Base-by-base conservation (phyloP, 1,140 invertebrate genomes). In the Cataglyphis hispanica region DNA sequence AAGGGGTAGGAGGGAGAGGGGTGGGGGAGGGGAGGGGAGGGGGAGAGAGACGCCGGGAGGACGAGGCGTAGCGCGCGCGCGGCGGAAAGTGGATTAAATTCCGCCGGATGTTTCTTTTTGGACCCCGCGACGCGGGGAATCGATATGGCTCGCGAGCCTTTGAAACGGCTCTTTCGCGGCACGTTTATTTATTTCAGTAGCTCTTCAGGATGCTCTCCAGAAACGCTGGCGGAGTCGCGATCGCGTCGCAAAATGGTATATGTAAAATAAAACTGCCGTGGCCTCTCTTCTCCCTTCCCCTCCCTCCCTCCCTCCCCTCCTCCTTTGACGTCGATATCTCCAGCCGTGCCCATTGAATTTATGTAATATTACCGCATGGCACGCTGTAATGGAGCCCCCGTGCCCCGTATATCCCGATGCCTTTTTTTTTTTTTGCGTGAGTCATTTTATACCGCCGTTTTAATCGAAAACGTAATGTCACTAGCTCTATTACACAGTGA, bases 51-150 rank as follows among this genome's bases (percentile, higher is more conserved):
- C n/a, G n/a, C n/a, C 16, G 37, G 22, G 46, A 25, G 78, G 46
- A 50, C 46, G 46, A 80, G 37, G 66, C 70, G 70, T 61, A 31
- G 31, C 50, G 72, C 72, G 76, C 61, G 66, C 64, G 85, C 80
- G 78, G 78, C 87, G 86, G 86, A 87, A 90, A 90, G 66, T 85
- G 81, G 89, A 89, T 90, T 78, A 85, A 86, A 86, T 89, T 86
- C 66, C 58, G 63, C 27, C 86, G 81, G 83, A 85, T 72, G 75
- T 85, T 88, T 88, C 87, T 58, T 85, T 88, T 88, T 88, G 70
- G 80, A 72, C n/a, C n/a, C n/a, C 53, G 78, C 67, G 80, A 50
- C 56, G 61, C 56, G 53, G 40, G 50, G 50, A 64, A 64, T 64
- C 74, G 66, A 84, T 74, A 37, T 76, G 31, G 56, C 50, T 83